phyloP scores from a whole-genome alignment of 2,113 vertebrate species.

The Pavo muticus region DNA sequence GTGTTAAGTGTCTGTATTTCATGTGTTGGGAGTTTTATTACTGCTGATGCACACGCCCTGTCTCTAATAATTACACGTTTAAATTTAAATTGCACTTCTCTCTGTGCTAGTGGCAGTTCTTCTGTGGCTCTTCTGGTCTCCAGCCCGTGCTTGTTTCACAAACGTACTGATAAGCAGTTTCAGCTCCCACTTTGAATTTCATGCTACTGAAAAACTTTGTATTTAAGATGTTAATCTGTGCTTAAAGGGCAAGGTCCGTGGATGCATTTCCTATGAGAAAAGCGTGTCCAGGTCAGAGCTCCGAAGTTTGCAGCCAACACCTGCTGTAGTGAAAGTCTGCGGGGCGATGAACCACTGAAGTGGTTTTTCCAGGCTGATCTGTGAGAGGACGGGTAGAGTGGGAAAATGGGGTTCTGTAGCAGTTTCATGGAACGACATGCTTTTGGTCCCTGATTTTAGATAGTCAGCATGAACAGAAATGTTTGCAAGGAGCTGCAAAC shows the following conservation, averaged over 20 bases:
- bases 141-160: background rate
- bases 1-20: background rate
- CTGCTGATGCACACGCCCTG: too few relatives aligned
- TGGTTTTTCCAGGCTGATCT: background rate
- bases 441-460: background rate
- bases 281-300: background rate
- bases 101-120: background rate
- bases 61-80: background rate
- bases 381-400: background rate
- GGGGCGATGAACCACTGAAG: background rate
- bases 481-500: background rate
- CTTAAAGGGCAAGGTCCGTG: background rate
- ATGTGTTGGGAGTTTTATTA: background rate
- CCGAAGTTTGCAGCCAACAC: background rate
- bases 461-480: background rate
- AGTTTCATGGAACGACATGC: background rate
- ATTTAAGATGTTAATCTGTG: background rate
- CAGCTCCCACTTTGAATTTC: background rate
- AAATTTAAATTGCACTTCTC: background rate
- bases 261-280: background rate
- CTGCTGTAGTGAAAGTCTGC: background rate
- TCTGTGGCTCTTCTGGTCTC: background rate
- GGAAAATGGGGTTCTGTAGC: background rate
- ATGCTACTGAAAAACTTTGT: background rate
- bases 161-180: background rate